Base-by-base conservation (phyloP, 1,140 invertebrate genomes). In the Ceratina japonica region DNA sequence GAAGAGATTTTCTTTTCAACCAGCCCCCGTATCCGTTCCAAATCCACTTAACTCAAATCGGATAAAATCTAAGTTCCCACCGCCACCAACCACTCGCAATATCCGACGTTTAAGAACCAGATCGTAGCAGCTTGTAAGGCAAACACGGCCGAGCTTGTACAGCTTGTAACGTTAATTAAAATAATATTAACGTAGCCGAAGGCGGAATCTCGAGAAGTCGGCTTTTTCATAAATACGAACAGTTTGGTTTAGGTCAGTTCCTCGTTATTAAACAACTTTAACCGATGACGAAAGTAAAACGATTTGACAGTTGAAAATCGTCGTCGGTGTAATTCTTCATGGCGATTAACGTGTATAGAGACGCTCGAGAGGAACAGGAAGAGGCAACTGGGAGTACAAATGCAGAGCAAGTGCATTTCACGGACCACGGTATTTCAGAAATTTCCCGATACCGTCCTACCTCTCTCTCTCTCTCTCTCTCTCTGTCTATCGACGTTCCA, bases 321-420 rank as follows among this genome's bases (percentile, higher is more conserved):
- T 22, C 54, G 54, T 31, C 24, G 52, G 22, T 5, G 18, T 49
- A 68, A 75, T 75, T 75, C 58, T 59, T 68, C 15, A 18, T 2
- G 5, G 10, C 2, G 15, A 24, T 18, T 31, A 31, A 31, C 27
- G 27, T 31, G 27, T 31, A 31, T 31, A 31, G 27, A 31, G 27
- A 31, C 27, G 27, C 27, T 31, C 27, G 27, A 31, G 27, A 20
- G 22, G 12, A 16, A 49, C 44, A 27, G 72, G 49, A 27, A 68
- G 59, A 58, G 77, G 65, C 66, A 65, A 62, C 66, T 59, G 20
- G 22, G 27, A 59, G 59, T 82, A 86, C 80, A 79, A 86, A 86
- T 85, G 83, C 80, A 73, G 75, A 82, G 73, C 76, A 79, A 86
- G 84, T 86, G 83, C 84, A 86, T 86, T 85, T 86, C 80, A 82